phyloP scores from a whole-genome alignment of 1,140 invertebrate genomes.

The Leptinotarsa defecta region DNA sequence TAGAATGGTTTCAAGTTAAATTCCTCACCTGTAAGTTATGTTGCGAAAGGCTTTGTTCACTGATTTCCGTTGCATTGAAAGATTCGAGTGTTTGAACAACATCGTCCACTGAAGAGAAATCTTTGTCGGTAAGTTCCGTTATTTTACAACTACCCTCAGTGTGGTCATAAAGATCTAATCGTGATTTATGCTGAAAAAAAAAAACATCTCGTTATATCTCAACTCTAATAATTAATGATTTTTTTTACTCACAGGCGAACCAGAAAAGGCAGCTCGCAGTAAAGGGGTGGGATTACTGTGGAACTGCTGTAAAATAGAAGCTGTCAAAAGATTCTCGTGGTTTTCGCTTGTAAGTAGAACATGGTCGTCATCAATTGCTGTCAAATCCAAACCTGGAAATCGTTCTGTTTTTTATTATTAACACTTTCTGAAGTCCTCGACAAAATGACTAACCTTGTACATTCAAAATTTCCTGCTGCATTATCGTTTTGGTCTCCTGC shows the following conservation, averaged over 20 bases:
- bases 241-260: slow-evolving; percentile 46
- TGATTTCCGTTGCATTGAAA: slow-evolving; percentile 60
- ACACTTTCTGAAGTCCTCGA: background rate
- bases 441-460: slow-evolving; percentile 30
- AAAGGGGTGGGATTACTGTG: slow-evolving; percentile 44
- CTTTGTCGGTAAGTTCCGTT: slow-evolving; percentile 43
- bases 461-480: slow-evolving; percentile 48
- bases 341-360: slow-evolving; percentile 47
- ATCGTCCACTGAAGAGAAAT: slow-evolving; percentile 57
- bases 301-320: slow-evolving; percentile 53
- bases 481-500: slow-evolving; percentile 18
- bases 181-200: slow-evolving; percentile 45
- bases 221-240: background rate
- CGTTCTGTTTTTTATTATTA: slow-evolving; percentile 3
- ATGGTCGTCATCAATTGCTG: slow-evolving; percentile 38
- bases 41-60: slow-evolving; percentile 55
- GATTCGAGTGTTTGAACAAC: slow-evolving; percentile 63
- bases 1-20: too few relatives aligned
- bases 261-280: slow-evolving; percentile 43
- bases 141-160: slow-evolving; percentile 40
- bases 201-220: background rate
- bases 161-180: slow-evolving; percentile 45
- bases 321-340: slow-evolving; percentile 49
- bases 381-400: slow-evolving; percentile 28
- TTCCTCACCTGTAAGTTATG: slow-evolving; percentile 43